Evolutionary conservation across 1,140 invertebrate species (phyloP), one percentile per base, ranked within the genome.

Genomic region (Microplitis demolitor): DNA sequence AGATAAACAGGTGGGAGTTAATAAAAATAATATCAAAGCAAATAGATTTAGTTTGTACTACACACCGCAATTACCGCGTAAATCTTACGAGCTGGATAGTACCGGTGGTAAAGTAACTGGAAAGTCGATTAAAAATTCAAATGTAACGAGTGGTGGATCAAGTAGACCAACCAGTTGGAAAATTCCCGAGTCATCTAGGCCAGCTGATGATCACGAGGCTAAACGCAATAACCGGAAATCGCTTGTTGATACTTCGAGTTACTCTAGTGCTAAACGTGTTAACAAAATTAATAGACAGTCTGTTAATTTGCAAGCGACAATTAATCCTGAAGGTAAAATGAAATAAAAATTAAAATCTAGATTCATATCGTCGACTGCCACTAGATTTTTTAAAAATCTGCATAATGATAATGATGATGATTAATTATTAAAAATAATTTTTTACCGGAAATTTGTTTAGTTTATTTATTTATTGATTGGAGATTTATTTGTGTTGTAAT

Each of bases 11-110:
- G 39, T 45, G 24, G 24, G 24, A 11, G 39, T 45, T 45, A 9
- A 6, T 11, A 82, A 78, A 34, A 62, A 72, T 24, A 79, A 37
- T 16, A 50, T 56, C 4, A 85, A 79, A 51, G 45, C 74, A 0
- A 85, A 86, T 58, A 77, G 83, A 45, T 83, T 83, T 35, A 85
- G 82, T 64, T 61, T 85, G 8, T 83, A 84, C 70, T 85, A 85
- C 63, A 86, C 83, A 4, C 83, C 83, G 0, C 84, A 84, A 56
- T 79, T 79, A 1, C 67, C 77, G 34, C 73, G 83, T 39, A 84
- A 85, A 51, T 80, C 75, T 75, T 84, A 84, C 39, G 80, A 84
- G 11, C 53, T n/a, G 0, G 84, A 84, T 0, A 37, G 79, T 24
- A 58, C 33, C 13, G 70, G 51, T 5, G 82, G 74, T 66, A 75